These are phyloP conservation scores for Sylvilagus bachmani DNA, from an alignment of 2,113 vertebrate species.

Conservation along the genomic window DNA sequence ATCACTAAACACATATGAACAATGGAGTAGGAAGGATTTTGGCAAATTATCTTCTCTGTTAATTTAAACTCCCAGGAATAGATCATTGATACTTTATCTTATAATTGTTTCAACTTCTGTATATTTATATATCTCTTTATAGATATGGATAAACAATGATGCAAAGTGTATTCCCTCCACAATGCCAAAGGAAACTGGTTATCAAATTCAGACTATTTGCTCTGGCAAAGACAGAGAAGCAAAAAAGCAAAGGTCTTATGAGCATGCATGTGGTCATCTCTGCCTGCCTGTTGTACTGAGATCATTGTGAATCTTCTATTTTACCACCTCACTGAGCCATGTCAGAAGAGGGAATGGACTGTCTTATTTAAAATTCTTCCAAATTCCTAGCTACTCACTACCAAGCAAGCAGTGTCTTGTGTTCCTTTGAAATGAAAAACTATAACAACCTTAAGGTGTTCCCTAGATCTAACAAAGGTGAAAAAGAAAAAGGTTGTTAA, in stretches of 20 bases:
- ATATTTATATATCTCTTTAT: not conserved
- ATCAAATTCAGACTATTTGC: not conserved
- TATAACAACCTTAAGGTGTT: not conserved
- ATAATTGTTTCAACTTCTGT: not conserved
- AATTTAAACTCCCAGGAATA: not conserved
- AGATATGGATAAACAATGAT: not conserved
- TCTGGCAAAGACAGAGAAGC: not conserved
- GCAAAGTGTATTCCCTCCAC: not conserved
- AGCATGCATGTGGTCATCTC: not conserved
- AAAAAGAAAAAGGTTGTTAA: not conserved
- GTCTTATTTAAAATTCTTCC: constrained; percentile 8
- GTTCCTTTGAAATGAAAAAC: constrained; percentile 40
- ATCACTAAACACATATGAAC: not conserved
- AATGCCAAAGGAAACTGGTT: not conserved
- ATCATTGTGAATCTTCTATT: constrained; percentile 33
- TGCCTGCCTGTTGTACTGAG: not conserved
- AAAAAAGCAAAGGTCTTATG: not conserved
- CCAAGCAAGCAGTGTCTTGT: not conserved
- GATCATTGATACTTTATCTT: not conserved
- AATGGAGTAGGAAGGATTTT: not conserved
- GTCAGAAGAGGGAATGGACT: not conserved
- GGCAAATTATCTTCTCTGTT: not conserved
- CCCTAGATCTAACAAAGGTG: not conserved
- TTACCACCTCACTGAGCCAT: not conserved
- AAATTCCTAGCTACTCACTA: constrained; percentile 5